phyloP scores from a whole-genome alignment of 2,888 invertebrate species.

The Dryobota labecula region DNA sequence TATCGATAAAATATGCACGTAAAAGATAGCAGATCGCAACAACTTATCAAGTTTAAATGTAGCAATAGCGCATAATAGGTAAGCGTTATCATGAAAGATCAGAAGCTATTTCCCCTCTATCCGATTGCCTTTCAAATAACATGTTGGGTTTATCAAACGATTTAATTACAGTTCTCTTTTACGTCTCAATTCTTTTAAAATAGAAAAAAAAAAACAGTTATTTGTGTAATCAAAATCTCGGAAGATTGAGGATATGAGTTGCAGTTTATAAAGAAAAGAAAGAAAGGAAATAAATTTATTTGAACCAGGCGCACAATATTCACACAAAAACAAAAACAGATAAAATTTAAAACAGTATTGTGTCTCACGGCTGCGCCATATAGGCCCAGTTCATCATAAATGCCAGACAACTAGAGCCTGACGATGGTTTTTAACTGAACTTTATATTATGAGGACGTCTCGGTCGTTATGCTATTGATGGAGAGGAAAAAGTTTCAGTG shows the following conservation, averaged over 20 bases:
- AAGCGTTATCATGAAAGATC: slow-evolving; percentile 22
- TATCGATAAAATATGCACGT: slow-evolving; percentile 36
- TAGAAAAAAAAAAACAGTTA: not conserved
- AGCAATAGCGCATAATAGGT: slow-evolving; percentile 30
- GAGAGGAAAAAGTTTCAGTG: not conserved
- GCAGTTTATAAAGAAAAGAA: too few relatives aligned
- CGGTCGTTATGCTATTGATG: not conserved
- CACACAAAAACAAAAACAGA: too few relatives aligned
- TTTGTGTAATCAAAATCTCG: not conserved
- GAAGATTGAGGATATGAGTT: too few relatives aligned
- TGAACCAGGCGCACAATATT: too few relatives aligned
- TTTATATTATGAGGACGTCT: too few relatives aligned
- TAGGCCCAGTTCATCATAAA: too few relatives aligned
- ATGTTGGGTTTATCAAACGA: not conserved
- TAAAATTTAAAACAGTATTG: too few relatives aligned
- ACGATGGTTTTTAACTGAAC: too few relatives aligned
- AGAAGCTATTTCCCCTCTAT: not conserved
- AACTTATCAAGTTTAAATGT: slow-evolving; percentile 49
- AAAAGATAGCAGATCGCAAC: slow-evolving; percentile 37
- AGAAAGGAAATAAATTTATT: too few relatives aligned
- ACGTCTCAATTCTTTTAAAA: not conserved
- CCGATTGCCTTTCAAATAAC: slow-evolving; percentile 4
- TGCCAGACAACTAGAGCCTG: too few relatives aligned
- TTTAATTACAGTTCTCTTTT: not conserved
- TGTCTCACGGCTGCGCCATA: too few relatives aligned